Conservation (phyloP, 2,113 vertebrate species). For the Pseudonaja textilis region DNA sequence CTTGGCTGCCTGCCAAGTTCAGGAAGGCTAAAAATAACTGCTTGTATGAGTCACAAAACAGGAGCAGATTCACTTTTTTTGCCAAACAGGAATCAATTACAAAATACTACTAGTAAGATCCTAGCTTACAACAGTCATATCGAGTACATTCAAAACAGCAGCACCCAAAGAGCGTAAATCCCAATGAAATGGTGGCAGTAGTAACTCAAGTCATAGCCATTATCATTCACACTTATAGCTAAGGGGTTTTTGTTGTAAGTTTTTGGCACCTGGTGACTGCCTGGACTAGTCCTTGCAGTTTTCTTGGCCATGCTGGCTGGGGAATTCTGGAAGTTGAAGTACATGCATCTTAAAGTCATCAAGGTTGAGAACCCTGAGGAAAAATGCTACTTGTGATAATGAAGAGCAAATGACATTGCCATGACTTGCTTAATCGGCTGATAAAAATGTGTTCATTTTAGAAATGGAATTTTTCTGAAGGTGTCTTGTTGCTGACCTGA, state of each 20-base stretch:
- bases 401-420: neutral
- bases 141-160: neutral
- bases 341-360: no score
- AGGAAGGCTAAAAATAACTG: conserved; percentile 16
- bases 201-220: neutral
- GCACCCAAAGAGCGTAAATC: neutral
- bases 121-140: neutral
- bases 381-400: neutral
- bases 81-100: neutral
- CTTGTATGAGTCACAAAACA: conserved; percentile 21
- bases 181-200: neutral
- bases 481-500: neutral
- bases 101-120: conserved; percentile 6
- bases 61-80: neutral
- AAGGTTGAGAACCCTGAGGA: neutral
- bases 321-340: no score
- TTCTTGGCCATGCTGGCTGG: no score
- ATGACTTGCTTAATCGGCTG: neutral
- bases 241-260: neutral
- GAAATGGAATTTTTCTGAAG: neutral
- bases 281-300: no score
- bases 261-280: no score
- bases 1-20: conserved; percentile 9
- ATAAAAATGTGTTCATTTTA: neutral
- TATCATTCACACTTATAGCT: neutral